Evolutionary conservation across 1,140 invertebrate species (phyloP).

Genomic region (Procambarus virginalis): DNA sequence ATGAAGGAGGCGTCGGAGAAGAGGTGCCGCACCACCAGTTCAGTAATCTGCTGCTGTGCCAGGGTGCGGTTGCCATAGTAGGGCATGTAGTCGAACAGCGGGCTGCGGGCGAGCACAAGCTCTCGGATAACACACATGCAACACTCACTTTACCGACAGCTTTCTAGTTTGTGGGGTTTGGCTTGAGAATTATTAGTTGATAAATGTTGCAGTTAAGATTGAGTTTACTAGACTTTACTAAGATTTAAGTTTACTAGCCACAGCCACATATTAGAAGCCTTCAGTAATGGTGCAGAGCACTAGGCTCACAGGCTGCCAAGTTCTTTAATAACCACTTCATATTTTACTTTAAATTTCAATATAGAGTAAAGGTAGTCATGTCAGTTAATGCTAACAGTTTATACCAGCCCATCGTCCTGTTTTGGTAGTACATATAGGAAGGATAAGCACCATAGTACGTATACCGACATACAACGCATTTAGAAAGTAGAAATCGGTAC

Average conservation of each 20-base stretch:
- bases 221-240: too few species aligned
- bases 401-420: neutral
- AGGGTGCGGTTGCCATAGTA: slow-evolving; percentile 68
- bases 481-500: too few species aligned
- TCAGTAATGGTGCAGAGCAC: neutral
- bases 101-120: slow-evolving; percentile 33
- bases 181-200: neutral
- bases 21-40: slow-evolving; percentile 50
- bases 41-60: slow-evolving; percentile 61
- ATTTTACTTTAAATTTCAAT: neutral
- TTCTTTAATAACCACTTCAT: slow-evolving; percentile 7
- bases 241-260: neutral
- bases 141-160: neutral
- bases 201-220: too few species aligned
- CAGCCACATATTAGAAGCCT: neutral
- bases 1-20: slow-evolving; percentile 67
- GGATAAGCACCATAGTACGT: too few species aligned
- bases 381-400: neutral
- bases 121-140: neutral
- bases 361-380: neutral
- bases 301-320: slow-evolving; percentile 3
- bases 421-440: too few species aligned
- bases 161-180: neutral
- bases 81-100: slow-evolving; percentile 68
- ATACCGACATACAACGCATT: too few species aligned